Evolutionary conservation across 2,113 vertebrate species (phyloP).

Genomic region (Ciconia boyciana): DNA sequence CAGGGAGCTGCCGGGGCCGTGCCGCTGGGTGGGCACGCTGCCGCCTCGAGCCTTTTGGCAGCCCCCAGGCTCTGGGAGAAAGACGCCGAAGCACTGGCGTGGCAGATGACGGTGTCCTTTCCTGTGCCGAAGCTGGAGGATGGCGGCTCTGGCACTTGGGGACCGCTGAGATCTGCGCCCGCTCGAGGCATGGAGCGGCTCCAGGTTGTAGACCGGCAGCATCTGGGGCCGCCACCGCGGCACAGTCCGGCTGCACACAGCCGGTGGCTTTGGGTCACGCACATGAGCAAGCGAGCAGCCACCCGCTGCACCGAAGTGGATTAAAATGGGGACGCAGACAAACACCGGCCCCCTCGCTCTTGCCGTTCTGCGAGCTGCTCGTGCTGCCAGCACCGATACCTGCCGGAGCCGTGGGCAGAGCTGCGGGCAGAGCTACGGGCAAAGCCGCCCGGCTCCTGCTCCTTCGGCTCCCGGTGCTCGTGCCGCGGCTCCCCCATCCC

Average conservation of each 20-base stretch:
- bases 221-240: background rate
- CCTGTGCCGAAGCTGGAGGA: background rate
- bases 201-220: background rate
- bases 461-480: background rate
- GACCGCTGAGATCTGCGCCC: background rate
- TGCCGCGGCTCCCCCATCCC: background rate
- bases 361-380: background rate
- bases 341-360: background rate
- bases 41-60: background rate
- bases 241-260: background rate
- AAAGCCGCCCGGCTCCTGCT: background rate
- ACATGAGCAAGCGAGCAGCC: background rate
- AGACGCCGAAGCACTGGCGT: background rate
- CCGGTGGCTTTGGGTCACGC: background rate
- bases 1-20: background rate
- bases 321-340: background rate
- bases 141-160: background rate
- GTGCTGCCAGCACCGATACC: background rate
- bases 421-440: background rate
- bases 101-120: background rate
- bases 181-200: background rate
- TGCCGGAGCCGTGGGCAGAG: background rate
- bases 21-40: background rate
- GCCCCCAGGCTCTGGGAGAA: background rate
- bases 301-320: too few relatives aligned